Percentiles rank a stretch among this genome's conserved stretches.
Conservation (phyloP, 2,888 invertebrate species). For the Pandemis corylana region DNA sequence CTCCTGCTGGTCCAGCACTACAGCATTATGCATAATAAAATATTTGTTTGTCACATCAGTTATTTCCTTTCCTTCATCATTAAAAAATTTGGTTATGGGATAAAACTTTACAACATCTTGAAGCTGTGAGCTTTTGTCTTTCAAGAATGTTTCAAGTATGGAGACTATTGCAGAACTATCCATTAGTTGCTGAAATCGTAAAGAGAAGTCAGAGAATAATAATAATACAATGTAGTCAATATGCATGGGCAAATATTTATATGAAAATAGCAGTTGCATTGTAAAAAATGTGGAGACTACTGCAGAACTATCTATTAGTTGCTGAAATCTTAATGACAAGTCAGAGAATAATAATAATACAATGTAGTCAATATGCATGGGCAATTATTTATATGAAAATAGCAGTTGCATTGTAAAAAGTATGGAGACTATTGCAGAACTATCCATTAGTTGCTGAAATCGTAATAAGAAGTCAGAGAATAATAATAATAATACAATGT, state of each 20-base stretch:
- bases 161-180: conserved; percentile 98
- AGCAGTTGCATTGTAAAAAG: conserved; percentile 62
- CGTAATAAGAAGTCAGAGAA: neutral
- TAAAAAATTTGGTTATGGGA: conserved; percentile 88
- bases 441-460: conserved; percentile 94
- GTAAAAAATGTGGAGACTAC: conserved; percentile 92
- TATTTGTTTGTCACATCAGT: conserved; percentile 94
- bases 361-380: neutral
- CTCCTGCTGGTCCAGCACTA: conserved; percentile 78
- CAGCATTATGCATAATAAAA: conserved; percentile 91
- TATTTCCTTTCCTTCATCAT: conserved; percentile 87
- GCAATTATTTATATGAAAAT: too few species aligned
- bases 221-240: neutral
- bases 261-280: too few species aligned
- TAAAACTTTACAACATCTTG: conserved; percentile 91
- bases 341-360: neutral
- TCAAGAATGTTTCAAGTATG: conserved; percentile 90
- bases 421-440: conserved; percentile 96
- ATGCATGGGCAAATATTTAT: too few species aligned
- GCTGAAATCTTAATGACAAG: conserved; percentile 78
- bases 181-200: conserved; percentile 89
- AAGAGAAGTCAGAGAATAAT: neutral
- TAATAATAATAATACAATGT: neutral
- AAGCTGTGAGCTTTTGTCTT: conserved; percentile 85
- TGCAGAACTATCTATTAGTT: conserved; percentile 96